Evolutionary conservation across 1,140 invertebrate genomes (phyloP).

Genomic region (Nasonia giraulti): DNA sequence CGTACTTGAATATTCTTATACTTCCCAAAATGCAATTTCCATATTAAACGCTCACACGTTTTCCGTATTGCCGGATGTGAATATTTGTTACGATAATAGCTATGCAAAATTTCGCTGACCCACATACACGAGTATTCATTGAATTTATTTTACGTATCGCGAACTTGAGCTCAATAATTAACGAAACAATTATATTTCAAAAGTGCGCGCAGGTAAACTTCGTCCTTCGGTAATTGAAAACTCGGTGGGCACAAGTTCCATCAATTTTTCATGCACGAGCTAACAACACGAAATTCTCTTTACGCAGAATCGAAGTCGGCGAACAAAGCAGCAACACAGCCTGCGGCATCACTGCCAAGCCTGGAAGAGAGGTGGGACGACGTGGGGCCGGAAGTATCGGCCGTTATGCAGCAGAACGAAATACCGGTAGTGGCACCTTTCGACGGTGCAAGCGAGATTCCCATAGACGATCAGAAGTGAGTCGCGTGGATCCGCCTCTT

Average conservation of each 20-base stretch:
- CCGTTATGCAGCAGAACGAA: slow-evolving; percentile 78
- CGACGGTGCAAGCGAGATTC: slow-evolving; percentile 87
- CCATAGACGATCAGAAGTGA: slow-evolving; percentile 93
- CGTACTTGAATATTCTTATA: not conserved
- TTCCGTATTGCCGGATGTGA: not conserved
- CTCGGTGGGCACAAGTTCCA: not conserved
- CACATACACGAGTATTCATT: not conserved
- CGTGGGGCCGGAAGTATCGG: slow-evolving; percentile 80
- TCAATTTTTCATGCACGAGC: not conserved
- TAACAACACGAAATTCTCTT: not conserved
- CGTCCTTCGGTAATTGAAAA: not conserved
- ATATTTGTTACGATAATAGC: not conserved
- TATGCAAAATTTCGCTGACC: not conserved
- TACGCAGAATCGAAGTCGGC: slow-evolving; percentile 34
- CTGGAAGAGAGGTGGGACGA: slow-evolving; percentile 84
- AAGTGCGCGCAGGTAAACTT: not conserved
- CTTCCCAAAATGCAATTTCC: not conserved
- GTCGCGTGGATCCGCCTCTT: slow-evolving; percentile 52
- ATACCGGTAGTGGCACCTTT: slow-evolving; percentile 85
- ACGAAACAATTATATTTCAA: not conserved
- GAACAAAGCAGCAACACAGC: not conserved
- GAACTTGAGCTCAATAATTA: not conserved
- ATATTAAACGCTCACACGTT: not conserved
- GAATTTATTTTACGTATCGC: not conserved
- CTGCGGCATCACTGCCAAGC: slow-evolving; percentile 54